Evolutionary conservation across 2,888 invertebrate genomes (phyloP).

Genomic region (Acanthosepion lycidas): DNA sequence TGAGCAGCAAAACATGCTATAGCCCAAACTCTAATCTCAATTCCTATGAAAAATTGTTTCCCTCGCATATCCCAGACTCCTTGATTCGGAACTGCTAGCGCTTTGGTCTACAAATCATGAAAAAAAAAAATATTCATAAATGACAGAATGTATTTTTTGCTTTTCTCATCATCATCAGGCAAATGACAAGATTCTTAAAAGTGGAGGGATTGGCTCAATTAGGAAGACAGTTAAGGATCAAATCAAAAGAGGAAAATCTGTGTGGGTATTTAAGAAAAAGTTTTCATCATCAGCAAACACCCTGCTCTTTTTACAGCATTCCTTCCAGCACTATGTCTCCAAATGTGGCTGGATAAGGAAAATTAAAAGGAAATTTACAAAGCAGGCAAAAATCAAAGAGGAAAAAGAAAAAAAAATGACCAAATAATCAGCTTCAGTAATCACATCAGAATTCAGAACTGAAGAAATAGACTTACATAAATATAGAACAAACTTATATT

Average conservation of each 20-base stretch:
- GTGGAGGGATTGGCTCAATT: neutral
- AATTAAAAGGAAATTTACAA: neutral
- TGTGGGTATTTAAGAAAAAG: neutral
- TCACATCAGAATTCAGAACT: neutral
- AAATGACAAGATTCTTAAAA: neutral
- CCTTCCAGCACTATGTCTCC: neutral
- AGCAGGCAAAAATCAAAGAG: neutral
- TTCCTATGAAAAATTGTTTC: conserved; percentile 99
- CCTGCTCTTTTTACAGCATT: neutral
- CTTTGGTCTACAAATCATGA: conserved; percentile 80
- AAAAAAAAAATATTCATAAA: neutral
- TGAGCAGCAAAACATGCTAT: conserved; percentile 99
- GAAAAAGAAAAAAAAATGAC: neutral
- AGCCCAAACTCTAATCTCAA: conserved; percentile 99
- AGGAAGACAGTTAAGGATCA: neutral
- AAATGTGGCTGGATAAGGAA: neutral
- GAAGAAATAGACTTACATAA: neutral
- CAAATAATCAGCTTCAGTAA: neutral
- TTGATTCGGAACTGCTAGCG: conserved; percentile 97
- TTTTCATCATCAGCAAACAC: neutral
- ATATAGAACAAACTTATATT: neutral
- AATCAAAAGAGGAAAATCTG: neutral
- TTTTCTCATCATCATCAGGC: neutral
- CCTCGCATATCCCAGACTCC: conserved; percentile 99
- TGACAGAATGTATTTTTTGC: neutral